Percentiles rank a stretch among this genome's conserved stretches.
Conservation (phyloP, 1,140 invertebrate species). For the Zophobas atratus region DNA sequence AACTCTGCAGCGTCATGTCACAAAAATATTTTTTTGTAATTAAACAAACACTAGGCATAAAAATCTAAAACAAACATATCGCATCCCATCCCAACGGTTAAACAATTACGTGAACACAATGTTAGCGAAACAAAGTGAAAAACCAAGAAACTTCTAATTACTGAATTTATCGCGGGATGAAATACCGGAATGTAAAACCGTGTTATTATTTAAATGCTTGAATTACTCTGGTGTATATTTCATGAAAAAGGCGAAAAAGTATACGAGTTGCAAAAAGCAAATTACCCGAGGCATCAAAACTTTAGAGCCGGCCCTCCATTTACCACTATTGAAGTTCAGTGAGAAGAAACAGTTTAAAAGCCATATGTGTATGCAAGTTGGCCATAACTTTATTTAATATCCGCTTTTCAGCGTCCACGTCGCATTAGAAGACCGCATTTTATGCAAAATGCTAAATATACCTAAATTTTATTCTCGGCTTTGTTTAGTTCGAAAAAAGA, state of each 20-base stretch:
- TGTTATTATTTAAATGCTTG: not conserved
- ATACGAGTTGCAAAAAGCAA: not conserved
- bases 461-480: conserved; percentile 17
- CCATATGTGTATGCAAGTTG: conserved; percentile 40
- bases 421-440: conserved; percentile 4
- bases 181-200: not conserved
- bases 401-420: conserved; percentile 35
- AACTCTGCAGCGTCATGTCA: too few species aligned
- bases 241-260: conserved; percentile 6
- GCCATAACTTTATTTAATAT: conserved; percentile 44
- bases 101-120: too few species aligned
- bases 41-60: too few species aligned
- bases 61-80: too few species aligned
- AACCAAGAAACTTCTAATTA: too few species aligned
- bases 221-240: not conserved
- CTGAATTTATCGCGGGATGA: too few species aligned
- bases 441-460: conserved; percentile 36
- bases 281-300: conserved; percentile 9
- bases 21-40: too few species aligned
- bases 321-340: not conserved
- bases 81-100: too few species aligned
- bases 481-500: not conserved
- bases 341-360: conserved; percentile 4
- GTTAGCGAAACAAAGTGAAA: too few species aligned
- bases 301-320: not conserved